phyloP scores from a whole-genome alignment of 2,113 vertebrate species.

The Gallinago undulata region DNA sequence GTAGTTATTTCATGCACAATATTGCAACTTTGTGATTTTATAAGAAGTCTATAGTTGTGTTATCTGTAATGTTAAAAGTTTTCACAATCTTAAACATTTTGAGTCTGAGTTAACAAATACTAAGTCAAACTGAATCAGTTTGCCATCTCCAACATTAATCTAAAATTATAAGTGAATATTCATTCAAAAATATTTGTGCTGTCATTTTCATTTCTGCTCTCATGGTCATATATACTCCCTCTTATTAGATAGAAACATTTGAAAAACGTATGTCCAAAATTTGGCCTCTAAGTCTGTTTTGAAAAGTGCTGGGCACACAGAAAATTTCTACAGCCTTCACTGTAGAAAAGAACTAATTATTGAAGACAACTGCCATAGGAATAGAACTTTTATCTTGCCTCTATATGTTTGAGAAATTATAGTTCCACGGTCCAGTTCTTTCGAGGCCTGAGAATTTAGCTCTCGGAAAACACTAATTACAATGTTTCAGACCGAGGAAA shows the following conservation, averaged over 20 bases:
- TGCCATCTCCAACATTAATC: background rate
- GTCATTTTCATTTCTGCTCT: background rate
- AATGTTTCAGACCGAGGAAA: background rate
- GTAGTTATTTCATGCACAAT: constrained; percentile 63
- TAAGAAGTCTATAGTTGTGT: constrained; percentile 64
- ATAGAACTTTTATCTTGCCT: background rate
- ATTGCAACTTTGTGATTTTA: constrained; percentile 69
- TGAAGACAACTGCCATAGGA: background rate
- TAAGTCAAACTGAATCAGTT: constrained; percentile 44
- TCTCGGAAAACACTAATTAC: background rate
- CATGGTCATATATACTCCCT: background rate
- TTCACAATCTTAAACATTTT: constrained; percentile 49
- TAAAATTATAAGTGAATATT: background rate
- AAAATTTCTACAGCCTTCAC: background rate
- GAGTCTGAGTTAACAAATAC: background rate
- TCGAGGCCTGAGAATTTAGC: background rate
- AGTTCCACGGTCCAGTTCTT: background rate
- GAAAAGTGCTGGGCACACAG: background rate
- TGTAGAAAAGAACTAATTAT: background rate
- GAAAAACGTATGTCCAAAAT: background rate
- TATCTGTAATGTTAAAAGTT: constrained; percentile 64
- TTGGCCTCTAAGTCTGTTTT: background rate
- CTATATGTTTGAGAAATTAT: background rate
- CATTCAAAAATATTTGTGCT: background rate
- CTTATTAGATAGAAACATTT: background rate